phyloP scores from a whole-genome alignment of 2,888 invertebrate genomes.

The Mesorhabditis belari region DNA sequence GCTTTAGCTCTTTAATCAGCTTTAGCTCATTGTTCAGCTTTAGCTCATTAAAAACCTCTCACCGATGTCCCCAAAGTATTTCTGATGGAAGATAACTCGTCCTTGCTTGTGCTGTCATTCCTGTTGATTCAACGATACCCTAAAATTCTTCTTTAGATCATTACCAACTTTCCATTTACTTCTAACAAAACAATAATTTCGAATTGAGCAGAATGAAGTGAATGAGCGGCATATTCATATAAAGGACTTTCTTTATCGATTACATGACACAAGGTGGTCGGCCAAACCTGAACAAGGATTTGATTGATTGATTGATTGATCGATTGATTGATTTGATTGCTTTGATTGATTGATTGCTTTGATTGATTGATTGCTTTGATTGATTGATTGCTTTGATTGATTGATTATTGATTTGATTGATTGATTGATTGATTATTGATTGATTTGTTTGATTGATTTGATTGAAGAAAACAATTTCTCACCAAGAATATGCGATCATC shows the following conservation, averaged over 20 bases:
- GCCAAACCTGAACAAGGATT: slow-evolving; percentile 33
- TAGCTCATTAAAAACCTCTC: too few species aligned
- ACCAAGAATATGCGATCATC: slow-evolving; percentile 75
- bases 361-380: too few species aligned
- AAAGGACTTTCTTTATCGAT: slow-evolving; percentile 36
- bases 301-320: slow-evolving; percentile 1
- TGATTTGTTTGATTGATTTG: too few species aligned
- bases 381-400: too few species aligned
- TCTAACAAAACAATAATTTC: slow-evolving; percentile 44
- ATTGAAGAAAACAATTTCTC: too few species aligned
- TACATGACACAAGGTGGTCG: slow-evolving; percentile 40
- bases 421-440: too few species aligned
- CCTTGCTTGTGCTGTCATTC: slow-evolving; percentile 55
- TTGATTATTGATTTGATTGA: too few species aligned
- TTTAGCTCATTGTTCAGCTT: too few species aligned
- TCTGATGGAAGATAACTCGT: slow-evolving; percentile 76
- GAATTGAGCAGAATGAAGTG: slow-evolving; percentile 34
- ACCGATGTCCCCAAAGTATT: slow-evolving; percentile 74
- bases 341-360: too few species aligned
- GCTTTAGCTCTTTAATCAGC: too few species aligned
- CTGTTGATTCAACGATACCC: slow-evolving; percentile 46
- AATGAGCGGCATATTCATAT: slow-evolving; percentile 26
- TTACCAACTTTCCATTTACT: too few species aligned
- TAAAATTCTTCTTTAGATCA: neutral
- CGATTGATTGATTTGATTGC: too few species aligned